Evolutionary conservation across 2,113 vertebrate genomes (phyloP).

Genomic region (Thinocorus orbignyianus): DNA sequence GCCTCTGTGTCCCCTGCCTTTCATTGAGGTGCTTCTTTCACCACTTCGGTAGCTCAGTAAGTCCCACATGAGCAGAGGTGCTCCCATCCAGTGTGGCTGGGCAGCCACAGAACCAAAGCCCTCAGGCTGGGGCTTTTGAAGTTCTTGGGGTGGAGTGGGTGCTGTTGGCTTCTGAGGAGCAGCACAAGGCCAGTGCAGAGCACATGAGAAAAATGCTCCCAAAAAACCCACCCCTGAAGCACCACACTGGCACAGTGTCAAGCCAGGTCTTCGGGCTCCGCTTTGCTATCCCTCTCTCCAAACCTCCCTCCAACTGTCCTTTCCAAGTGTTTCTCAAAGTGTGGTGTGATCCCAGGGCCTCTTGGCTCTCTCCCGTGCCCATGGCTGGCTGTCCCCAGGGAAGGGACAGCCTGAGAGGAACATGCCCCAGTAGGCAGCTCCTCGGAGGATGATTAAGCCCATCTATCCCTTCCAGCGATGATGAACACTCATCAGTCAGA

Average conservation of each 20-base stretch:
- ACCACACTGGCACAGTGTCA: background rate
- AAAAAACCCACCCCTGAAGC: background rate
- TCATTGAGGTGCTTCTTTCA: rapidly evolving
- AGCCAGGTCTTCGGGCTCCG: background rate
- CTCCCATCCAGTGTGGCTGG: background rate
- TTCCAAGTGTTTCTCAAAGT: background rate
- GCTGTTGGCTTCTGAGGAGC: background rate
- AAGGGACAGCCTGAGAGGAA: background rate
- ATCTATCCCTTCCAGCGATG: background rate
- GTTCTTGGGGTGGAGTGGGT: background rate
- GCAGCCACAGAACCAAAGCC: rapidly evolving
- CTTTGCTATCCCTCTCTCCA: background rate
- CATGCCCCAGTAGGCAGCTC: background rate
- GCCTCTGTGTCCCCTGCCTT: background rate
- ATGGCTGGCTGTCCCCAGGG: background rate
- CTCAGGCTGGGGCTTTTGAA: background rate
- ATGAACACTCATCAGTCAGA: background rate
- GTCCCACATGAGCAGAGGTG: background rate
- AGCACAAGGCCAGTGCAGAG: background rate
- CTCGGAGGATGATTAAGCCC: background rate
- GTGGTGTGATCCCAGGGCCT: background rate
- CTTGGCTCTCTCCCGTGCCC: rapidly evolving
- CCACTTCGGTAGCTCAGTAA: background rate
- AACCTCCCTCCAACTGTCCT: background rate
- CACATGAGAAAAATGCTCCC: background rate